Base-by-base conservation (phyloP, 2,113 vertebrate species). In the Casuarius casuarius region DNA sequence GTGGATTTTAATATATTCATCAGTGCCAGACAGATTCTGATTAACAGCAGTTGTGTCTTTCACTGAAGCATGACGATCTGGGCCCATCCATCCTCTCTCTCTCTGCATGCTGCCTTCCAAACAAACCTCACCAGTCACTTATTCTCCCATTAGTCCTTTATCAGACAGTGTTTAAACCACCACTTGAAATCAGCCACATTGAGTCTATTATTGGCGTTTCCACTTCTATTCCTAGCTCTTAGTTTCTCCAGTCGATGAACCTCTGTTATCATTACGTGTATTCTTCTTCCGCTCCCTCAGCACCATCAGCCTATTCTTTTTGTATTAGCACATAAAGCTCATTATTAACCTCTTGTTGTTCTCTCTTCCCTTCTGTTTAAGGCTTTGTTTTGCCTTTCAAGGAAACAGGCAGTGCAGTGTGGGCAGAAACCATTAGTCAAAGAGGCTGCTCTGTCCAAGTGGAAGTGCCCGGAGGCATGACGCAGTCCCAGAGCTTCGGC, bases 1-100 rank as follows among this genome's bases (percentile, higher is more conserved):
- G 42, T 68, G 35, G 46, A 33, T 92, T 93, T 72, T 87, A 88
- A 96, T 65, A 70, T 82, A 85, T 92, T 95, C 52, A 63, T 92
- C 62, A 83, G 40, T 49, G 63, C 63, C 62, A 93, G 92, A 61
- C 67, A 89, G 78, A 49, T 78, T 90, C 74, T 95, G 88, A 96
- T 94, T 93, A 95, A 91, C 66, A 58, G 73, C 67, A 77, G 67
- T 88, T 91, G 56, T 75, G 61, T 85, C 63, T 83, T 72, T 91
- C 79, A 33, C 58, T 2, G 58, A 87, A 79, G 83, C 33, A 29
- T 87, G 87, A 87, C 2, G 12, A 76, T 85, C 33, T 1, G 46
- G 51, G 52, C 49, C 71, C 80, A 82, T 91, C 85, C 72, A 78
- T 35, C 51, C 92, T 84, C 54, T 51, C 40, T 63, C 31, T 38